These are phyloP conservation scores for Setophaga coronata DNA, from an alignment of 2,113 vertebrate species.

Conservation along the genomic window DNA sequence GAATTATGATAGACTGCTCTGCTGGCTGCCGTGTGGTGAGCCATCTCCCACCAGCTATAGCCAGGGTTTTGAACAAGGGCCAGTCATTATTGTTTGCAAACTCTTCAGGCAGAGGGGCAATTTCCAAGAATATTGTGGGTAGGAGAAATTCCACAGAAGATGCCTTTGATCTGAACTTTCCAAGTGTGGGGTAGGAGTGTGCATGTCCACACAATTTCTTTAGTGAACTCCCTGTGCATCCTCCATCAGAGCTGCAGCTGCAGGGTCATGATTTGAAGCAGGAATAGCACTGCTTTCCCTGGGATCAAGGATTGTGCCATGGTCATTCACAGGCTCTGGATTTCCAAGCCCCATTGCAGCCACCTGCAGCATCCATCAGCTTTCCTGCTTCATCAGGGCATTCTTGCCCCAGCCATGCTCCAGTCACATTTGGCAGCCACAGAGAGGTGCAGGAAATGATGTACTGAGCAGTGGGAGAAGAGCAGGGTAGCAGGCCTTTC, in stretches of 20 bases:
- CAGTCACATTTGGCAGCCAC: not conserved
- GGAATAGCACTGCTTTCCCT: not conserved
- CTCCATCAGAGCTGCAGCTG: not conserved
- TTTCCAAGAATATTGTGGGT: slow-evolving; percentile 1
- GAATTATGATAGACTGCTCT: not conserved
- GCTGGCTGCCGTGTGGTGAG: not conserved
- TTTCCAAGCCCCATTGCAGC: not conserved
- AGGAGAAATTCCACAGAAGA: not conserved
- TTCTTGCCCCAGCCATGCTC: not conserved
- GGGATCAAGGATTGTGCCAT: not conserved
- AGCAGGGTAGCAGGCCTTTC: not conserved
- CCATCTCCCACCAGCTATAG: slow-evolving; percentile 1
- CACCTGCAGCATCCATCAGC: not conserved
- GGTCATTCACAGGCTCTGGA: rapidly evolving
- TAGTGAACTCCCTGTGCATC: not conserved
- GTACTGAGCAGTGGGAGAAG: not conserved
- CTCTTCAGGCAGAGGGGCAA: not conserved
- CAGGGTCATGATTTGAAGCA: not conserved
- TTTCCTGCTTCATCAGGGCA: not conserved
- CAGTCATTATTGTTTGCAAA: not conserved
- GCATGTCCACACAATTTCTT: not conserved
- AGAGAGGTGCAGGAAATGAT: not conserved
- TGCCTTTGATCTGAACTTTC: slow-evolving; percentile 16
- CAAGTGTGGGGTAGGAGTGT: not conserved
- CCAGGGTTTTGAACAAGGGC: slow-evolving; percentile 15